These are phyloP conservation scores for Brenthis daphne DNA, from an alignment of 2,888 invertebrate genomes.

Conservation along the genomic window DNA sequence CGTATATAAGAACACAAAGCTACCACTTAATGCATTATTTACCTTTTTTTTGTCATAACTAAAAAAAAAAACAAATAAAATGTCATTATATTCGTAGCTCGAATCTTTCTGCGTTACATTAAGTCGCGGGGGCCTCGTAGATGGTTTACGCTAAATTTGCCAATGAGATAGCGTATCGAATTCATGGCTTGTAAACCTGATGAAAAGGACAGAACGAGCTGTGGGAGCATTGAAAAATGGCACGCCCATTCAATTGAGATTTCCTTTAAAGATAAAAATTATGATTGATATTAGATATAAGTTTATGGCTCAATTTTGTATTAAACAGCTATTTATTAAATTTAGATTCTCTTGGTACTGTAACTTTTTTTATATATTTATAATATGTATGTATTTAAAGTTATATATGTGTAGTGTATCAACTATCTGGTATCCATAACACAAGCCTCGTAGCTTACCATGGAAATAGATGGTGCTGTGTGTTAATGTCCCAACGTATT, in stretches of 20 bases:
- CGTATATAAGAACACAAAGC: too few relatives aligned
- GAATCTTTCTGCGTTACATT: slow-evolving; percentile 24
- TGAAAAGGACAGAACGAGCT: slow-evolving; percentile 55
- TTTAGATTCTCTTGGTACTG: too few relatives aligned
- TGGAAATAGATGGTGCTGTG: too few relatives aligned
- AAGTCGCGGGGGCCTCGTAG: slow-evolving; percentile 43
- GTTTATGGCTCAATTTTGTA: too few relatives aligned
- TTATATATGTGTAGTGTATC: too few relatives aligned
- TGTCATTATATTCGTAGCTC: not conserved
- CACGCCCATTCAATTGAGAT: slow-evolving; percentile 44
- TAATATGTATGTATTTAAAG: too few relatives aligned
- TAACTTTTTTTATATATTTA: too few relatives aligned
- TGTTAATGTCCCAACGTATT: too few relatives aligned
- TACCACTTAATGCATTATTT: too few relatives aligned
- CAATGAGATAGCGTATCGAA: slow-evolving; percentile 70
- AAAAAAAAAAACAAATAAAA: not conserved
- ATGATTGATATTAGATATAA: slow-evolving; percentile 33
- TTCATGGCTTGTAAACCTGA: slow-evolving; percentile 70
- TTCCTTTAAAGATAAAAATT: slow-evolving; percentile 36
- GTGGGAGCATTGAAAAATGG: slow-evolving; percentile 57
- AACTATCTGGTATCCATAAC: too few relatives aligned
- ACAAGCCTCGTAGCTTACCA: too few relatives aligned
- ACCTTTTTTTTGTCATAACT: not conserved
- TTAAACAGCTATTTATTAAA: too few relatives aligned
- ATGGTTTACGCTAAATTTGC: slow-evolving; percentile 74